These are phyloP conservation scores for Myopa testacea DNA, from an alignment of 2,888 invertebrate genomes.

Conservation along the genomic window DNA sequence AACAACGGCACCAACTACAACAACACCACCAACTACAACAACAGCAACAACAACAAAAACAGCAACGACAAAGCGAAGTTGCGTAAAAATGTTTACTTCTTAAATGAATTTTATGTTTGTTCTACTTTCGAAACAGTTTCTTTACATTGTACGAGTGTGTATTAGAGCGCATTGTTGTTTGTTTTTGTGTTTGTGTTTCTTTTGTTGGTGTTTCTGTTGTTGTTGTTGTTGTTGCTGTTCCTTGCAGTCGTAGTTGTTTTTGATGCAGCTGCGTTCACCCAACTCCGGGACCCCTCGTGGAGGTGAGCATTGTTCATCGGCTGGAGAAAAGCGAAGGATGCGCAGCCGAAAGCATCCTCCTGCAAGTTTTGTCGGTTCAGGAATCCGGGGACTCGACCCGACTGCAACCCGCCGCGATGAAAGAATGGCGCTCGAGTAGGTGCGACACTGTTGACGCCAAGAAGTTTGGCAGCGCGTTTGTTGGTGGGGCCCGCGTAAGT, in stretches of 20 bases:
- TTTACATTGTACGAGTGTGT: constrained; percentile 17
- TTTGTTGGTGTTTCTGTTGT: constrained; percentile 8
- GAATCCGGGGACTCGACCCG: background rate
- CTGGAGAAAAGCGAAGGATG: background rate
- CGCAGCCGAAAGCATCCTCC: constrained; percentile 29
- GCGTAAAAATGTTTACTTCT: constrained; percentile 43
- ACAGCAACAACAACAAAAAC: constrained; percentile 13
- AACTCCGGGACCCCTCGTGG: background rate
- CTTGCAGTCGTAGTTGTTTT: constrained; percentile 35
- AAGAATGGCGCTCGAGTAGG: constrained; percentile 20
- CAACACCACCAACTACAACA: background rate
- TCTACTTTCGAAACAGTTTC: constrained; percentile 36
- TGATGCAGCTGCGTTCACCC: constrained; percentile 12
- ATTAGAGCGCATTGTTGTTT: constrained; percentile 24
- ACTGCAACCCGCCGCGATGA: background rate
- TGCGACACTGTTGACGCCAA: constrained; percentile 27
- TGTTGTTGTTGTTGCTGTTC: background rate
- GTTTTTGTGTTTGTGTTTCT: background rate
- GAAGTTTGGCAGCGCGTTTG: constrained; percentile 29
- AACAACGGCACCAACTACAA: constrained; percentile 14
- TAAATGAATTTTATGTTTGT: constrained; percentile 45
- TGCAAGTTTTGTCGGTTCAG: constrained; percentile 9
- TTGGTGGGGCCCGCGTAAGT: constrained; percentile 33
- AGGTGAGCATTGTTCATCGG: too few relatives aligned
- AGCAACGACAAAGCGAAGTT: constrained; percentile 37